Conservation (phyloP, 2,888 invertebrate species). For the Marasmarcha lunaedactyla region DNA sequence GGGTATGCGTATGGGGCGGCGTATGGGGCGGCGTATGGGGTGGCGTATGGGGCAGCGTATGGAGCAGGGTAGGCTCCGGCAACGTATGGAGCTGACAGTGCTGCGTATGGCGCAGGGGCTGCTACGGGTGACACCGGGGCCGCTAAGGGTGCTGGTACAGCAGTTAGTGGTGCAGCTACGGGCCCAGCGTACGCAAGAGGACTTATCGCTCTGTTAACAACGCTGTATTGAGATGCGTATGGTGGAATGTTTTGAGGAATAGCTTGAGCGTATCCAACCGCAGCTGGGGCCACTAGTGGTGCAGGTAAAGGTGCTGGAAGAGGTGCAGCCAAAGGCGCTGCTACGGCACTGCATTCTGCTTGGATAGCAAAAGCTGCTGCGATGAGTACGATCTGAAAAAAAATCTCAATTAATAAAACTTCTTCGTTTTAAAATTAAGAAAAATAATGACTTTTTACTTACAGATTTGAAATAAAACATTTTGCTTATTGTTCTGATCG, state of each 20-base stretch:
- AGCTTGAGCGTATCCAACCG: slow-evolving; percentile 67
- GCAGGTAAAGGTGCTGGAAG: too few species aligned
- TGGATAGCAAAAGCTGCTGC: slow-evolving; percentile 44
- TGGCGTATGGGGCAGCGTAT: slow-evolving; percentile 23
- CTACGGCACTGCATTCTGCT: slow-evolving; percentile 44
- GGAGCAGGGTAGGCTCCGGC: slow-evolving; percentile 13
- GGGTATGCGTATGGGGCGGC: slow-evolving; percentile 24
- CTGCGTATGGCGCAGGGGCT: slow-evolving; percentile 14
- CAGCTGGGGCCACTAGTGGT: slow-evolving; percentile 63
- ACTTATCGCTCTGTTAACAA: slow-evolving; percentile 54
- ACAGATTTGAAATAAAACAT: slow-evolving; percentile 66
- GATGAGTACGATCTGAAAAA: slow-evolving; percentile 54
- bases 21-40: slow-evolving; percentile 20
- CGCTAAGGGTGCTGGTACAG: slow-evolving; percentile 20
- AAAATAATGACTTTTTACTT: slow-evolving; percentile 20
- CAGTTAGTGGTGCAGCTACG: slow-evolving; percentile 23
- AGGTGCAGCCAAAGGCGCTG: slow-evolving; percentile 54
- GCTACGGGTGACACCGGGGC: slow-evolving; percentile 16
- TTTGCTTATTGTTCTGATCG: slow-evolving; percentile 44
- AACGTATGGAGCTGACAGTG: slow-evolving; percentile 6
- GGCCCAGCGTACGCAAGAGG: slow-evolving; percentile 40
- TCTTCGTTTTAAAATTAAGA: neutral
- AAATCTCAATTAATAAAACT: slow-evolving; percentile 17
- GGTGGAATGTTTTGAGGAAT: slow-evolving; percentile 74
- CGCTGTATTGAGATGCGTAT: slow-evolving; percentile 71